Conservation (phyloP, 1,140 invertebrate species). For the Palaemon carinicauda region DNA sequence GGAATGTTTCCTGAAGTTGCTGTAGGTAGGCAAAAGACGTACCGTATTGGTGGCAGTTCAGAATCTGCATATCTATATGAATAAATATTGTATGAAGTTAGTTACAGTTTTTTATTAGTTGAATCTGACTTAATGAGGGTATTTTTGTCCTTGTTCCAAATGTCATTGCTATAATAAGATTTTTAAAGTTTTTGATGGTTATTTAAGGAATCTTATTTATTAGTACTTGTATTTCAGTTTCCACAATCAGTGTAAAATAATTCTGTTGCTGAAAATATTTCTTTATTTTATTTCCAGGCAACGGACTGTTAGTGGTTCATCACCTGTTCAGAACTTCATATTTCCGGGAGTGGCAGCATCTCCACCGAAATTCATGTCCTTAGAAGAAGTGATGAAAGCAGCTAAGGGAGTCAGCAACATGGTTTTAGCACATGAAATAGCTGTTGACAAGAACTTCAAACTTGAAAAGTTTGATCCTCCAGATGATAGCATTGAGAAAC, state of each 20-base stretch:
- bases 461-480: conserved; percentile 82
- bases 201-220: too few species aligned
- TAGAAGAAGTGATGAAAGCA: conserved; percentile 89
- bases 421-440: conserved; percentile 94
- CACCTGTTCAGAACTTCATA: conserved; percentile 56
- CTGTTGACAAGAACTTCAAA: conserved; percentile 89
- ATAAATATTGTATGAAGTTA: too few species aligned
- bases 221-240: background rate
- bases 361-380: conserved; percentile 81
- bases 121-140: too few species aligned
- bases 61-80: too few species aligned
- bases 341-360: conserved; percentile 57
- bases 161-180: too few species aligned
- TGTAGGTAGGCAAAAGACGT: too few species aligned
- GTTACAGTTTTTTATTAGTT: too few species aligned
- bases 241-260: background rate
- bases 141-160: too few species aligned
- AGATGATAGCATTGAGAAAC: conserved; percentile 67
- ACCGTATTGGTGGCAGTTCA: too few species aligned
- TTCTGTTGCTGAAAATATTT: background rate
- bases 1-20: too few species aligned
- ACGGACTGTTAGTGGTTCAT: conserved; percentile 44
- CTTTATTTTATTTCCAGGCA: conserved; percentile 20
- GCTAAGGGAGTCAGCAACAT: conserved; percentile 91
- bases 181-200: too few species aligned